Conservation (phyloP, 2,113 vertebrate species). For the Microtus montanus region DNA sequence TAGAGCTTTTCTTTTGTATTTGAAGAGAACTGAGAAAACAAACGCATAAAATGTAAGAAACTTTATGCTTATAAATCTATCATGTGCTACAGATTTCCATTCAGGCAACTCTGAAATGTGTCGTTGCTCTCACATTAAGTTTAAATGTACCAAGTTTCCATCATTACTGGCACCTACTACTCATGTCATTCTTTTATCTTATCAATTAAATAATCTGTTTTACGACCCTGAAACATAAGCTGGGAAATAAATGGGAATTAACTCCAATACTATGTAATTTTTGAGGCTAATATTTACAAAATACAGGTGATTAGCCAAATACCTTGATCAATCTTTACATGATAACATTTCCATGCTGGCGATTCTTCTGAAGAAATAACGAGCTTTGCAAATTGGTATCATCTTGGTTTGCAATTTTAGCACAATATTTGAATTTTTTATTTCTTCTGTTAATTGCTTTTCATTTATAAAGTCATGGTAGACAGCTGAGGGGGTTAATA, state of each 20-base stretch:
- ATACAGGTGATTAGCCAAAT: not conserved
- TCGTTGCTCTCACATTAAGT: not conserved
- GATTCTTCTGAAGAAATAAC: not conserved
- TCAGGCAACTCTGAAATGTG: not conserved
- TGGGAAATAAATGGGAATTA: not conserved
- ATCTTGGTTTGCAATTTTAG: not conserved
- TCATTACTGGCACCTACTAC: not conserved
- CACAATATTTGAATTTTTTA: not conserved
- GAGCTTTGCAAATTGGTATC: conserved; percentile 1
- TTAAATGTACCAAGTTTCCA: not conserved
- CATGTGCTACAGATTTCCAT: not conserved
- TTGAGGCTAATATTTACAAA: not conserved
- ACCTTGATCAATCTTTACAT: not conserved
- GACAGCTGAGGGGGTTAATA: not conserved
- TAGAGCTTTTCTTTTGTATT: not conserved
- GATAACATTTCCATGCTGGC: not conserved
- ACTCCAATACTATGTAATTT: not conserved
- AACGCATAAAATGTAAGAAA: not conserved
- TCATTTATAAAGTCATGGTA: not conserved
- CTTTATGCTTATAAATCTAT: not conserved
- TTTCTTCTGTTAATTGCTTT: not conserved
- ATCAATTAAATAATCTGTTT: not conserved
- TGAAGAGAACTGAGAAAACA: not conserved
- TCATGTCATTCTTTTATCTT: not conserved
- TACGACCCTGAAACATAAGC: not conserved